Evolutionary conservation across 2,113 vertebrate species (phyloP).

Genomic region (Zootoca vivipara): DNA sequence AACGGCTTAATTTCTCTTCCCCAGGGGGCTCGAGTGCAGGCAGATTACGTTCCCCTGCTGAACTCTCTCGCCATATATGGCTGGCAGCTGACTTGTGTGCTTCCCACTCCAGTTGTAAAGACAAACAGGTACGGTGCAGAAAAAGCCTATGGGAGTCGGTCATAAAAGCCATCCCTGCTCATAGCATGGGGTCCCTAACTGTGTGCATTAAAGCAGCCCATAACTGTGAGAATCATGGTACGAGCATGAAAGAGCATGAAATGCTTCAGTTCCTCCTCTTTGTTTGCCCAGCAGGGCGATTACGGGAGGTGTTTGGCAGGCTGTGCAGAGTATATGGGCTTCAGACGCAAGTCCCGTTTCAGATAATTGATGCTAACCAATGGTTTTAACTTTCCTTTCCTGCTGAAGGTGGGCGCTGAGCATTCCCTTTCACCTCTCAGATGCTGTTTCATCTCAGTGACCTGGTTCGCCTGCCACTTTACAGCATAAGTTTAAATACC

Average conservation of each 20-base stretch:
- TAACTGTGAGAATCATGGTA: not conserved
- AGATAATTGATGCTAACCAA: not conserved
- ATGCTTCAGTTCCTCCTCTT: not conserved
- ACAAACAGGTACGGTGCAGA: slow-evolving; percentile 85
- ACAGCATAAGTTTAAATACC: not conserved
- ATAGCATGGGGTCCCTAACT: not conserved
- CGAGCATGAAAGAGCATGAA: too few species aligned
- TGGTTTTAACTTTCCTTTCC: not conserved
- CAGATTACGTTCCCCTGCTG: slow-evolving; percentile 93
- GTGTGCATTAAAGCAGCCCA: not conserved
- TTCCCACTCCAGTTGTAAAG: slow-evolving; percentile 93
- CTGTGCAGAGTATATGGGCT: not conserved
- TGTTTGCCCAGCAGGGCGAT: not conserved
- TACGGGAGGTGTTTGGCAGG: not conserved
- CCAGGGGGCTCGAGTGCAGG: slow-evolving; percentile 91
- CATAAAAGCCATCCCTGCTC: not conserved
- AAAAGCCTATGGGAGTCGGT: rapidly evolving
- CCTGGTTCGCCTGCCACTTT: not conserved
- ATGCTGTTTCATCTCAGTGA: not conserved
- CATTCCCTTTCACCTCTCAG: not conserved
- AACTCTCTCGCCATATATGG: slow-evolving; percentile 92
- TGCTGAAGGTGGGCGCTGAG: not conserved
- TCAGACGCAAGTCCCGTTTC: slow-evolving; percentile 6
- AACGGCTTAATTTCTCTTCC: slow-evolving; percentile 53
- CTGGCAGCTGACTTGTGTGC: slow-evolving; percentile 96